Conservation (phyloP, 1,140 invertebrate species). For the Rhysida immarginata region DNA sequence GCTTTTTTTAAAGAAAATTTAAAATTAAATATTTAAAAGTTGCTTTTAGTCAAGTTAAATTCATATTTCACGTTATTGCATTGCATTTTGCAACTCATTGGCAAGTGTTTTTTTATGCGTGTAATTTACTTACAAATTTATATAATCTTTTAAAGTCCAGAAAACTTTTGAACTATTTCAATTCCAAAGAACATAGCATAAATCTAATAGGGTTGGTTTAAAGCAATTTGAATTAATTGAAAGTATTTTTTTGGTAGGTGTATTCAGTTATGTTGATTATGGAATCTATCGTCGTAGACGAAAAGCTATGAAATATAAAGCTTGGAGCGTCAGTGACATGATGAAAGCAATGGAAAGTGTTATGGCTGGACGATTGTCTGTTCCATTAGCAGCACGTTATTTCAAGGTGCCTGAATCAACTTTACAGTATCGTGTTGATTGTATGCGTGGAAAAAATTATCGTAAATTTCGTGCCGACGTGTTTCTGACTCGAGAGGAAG, state of each 20-base stretch:
- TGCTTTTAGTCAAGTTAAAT: too few relatives aligned
- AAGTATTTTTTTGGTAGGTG: not conserved
- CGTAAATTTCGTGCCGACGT: not conserved
- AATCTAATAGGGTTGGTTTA: too few relatives aligned
- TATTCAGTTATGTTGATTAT: not conserved
- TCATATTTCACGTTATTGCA: too few relatives aligned
- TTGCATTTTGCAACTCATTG: too few relatives aligned
- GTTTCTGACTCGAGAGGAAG: not conserved
- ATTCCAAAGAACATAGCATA: too few relatives aligned
- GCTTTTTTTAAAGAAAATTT: too few relatives aligned
- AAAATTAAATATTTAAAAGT: too few relatives aligned
- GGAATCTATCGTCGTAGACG: not conserved
- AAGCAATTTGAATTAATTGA: too few relatives aligned
- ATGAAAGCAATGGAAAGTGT: slow-evolving; percentile 5
- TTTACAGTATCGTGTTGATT: slow-evolving; percentile 3
- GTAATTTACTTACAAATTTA: too few relatives aligned
- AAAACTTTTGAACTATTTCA: too few relatives aligned
- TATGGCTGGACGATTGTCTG: not conserved
- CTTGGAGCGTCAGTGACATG: slow-evolving; percentile 3
- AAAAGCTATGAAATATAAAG: slow-evolving; percentile 5
- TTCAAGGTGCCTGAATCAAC: slow-evolving; percentile 4
- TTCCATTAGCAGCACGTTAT: not conserved
- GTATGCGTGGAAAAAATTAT: slow-evolving; percentile 4
- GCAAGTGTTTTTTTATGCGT: too few relatives aligned
- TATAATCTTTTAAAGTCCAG: too few relatives aligned